Conservation (phyloP, 2,797 vertebrate species). For the Hippopotamyrus pictus region DNA sequence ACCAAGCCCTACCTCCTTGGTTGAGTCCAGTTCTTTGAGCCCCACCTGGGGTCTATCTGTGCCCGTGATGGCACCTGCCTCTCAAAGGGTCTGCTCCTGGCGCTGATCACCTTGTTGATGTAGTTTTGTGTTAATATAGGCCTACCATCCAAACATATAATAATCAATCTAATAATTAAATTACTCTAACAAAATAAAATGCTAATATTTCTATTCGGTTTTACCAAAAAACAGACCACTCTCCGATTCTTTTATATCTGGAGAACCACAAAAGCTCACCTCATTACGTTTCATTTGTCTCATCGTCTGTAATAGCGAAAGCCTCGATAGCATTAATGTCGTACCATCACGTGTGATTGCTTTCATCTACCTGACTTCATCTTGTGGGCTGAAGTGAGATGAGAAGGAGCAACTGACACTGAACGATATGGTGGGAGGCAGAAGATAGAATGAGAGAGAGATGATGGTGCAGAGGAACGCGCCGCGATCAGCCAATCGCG, state of each 20-base stretch:
- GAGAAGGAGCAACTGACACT: background rate
- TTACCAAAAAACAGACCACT: background rate
- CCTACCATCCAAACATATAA: background rate
- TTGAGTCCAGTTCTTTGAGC: background rate
- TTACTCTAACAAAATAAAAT: background rate
- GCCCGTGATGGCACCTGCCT: background rate
- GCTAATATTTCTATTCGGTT: background rate
- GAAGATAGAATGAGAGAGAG: background rate
- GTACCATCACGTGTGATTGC: background rate
- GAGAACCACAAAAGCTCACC: background rate
- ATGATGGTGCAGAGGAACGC: background rate
- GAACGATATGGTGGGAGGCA: background rate
- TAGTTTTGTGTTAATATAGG: background rate
- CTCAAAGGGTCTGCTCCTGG: background rate
- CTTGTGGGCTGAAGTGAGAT: background rate
- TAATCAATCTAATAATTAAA: background rate
- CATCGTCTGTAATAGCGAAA: background rate
- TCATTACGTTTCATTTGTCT: background rate
- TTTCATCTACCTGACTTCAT: background rate
- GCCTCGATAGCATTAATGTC: background rate
- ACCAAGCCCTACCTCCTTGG: background rate
- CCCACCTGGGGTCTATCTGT: background rate
- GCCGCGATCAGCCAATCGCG: constrained; percentile 16
- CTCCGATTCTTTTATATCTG: background rate
- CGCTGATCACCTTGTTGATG: background rate